phyloP scores from a whole-genome alignment of 2,888 invertebrate species.

The Plusia festucae region DNA sequence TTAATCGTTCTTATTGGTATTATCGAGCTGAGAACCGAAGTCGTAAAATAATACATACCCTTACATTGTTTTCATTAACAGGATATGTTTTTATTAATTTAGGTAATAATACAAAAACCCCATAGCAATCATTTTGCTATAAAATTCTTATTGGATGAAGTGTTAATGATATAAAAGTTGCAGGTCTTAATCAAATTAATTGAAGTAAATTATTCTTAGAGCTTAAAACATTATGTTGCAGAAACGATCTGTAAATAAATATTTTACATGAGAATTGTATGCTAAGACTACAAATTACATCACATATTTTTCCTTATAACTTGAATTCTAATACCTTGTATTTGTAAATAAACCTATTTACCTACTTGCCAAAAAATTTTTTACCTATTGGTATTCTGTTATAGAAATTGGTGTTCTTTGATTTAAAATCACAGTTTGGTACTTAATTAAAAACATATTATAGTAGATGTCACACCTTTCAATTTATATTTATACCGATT shows the following conservation, averaged over 20 bases:
- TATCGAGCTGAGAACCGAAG: background rate
- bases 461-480: no score
- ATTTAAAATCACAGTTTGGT: no score
- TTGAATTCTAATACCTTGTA: background rate
- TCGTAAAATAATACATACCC: background rate
- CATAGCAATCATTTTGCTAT: slow-evolving; percentile 12
- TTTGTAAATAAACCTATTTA: background rate
- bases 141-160: slow-evolving; percentile 28
- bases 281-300: background rate
- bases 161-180: slow-evolving; percentile 9
- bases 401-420: no score
- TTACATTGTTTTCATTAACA: slow-evolving; percentile 19
- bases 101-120: slow-evolving; percentile 10
- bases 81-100: slow-evolving; percentile 44
- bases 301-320: background rate
- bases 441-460: no score
- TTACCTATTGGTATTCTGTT: background rate
- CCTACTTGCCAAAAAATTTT: background rate
- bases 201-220: slow-evolving; percentile 20
- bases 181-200: slow-evolving; percentile 15
- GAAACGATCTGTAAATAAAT: background rate
- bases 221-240: background rate
- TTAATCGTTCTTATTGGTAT: background rate
- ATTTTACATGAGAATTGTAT: background rate
- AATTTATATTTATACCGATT: no score